These are phyloP conservation scores for Brachionus koreanus DNA, from an alignment of 1,140 invertebrate species.

Conservation along the genomic window DNA sequence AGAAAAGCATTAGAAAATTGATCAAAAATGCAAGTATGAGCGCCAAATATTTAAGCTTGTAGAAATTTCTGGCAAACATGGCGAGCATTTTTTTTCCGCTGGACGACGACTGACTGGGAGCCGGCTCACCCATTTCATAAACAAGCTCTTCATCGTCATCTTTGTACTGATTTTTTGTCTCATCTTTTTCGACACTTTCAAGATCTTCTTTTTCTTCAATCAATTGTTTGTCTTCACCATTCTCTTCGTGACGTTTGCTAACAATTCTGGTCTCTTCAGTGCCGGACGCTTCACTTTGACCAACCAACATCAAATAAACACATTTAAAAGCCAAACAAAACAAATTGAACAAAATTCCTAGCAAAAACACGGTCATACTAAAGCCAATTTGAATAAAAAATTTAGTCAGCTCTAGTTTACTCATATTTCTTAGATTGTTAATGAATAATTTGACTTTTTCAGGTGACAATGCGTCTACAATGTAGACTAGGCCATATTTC, in stretches of 20 bases:
- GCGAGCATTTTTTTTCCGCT: constrained; percentile 62
- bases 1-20: constrained; percentile 96
- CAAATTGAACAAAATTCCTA: not conserved
- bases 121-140: not conserved
- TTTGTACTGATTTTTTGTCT: not conserved
- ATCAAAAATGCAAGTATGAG: constrained; percentile 92
- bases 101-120: not conserved
- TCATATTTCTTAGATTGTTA: not conserved
- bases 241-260: not conserved
- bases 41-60: constrained; percentile 94
- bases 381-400: not conserved
- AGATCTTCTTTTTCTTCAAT: not conserved
- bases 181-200: not conserved
- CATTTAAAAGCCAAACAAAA: not conserved
- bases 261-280: not conserved
- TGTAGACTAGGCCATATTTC: not conserved
- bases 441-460: not conserved
- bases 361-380: not conserved
- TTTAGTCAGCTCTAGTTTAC: not conserved
- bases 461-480: not conserved
- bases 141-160: not conserved
- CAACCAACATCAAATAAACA: constrained; percentile 37
- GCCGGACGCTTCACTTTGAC: not conserved
- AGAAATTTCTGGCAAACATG: constrained; percentile 94
- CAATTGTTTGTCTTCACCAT: not conserved